Percentiles rank a stretch among this genome's conserved stretches.
These are phyloP conservation scores for Strongylocentrotus purpuratus DNA, from an alignment of 35 echinoderm and acorn worm genomes.

Conservation along the genomic window DNA sequence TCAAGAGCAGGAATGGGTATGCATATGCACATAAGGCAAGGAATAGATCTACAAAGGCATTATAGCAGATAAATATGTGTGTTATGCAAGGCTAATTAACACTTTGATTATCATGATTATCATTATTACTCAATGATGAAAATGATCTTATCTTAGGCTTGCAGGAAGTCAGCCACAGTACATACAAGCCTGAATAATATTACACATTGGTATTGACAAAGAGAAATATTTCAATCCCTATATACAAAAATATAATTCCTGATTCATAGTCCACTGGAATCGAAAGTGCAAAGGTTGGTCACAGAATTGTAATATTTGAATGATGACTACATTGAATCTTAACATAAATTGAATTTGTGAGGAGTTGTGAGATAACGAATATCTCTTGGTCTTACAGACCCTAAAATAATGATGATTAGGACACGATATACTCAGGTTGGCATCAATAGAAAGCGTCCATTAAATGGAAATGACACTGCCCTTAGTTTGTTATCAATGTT, in stretches of 20 bases:
- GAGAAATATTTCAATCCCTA: neutral
- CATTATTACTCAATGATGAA: too few species aligned
- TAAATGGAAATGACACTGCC: neutral
- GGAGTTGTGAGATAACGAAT: neutral
- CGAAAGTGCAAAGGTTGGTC: neutral
- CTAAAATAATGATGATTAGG: too few species aligned
- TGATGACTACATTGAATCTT: neutral
- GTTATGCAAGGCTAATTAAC: too few species aligned
- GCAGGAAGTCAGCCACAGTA: too few species aligned
- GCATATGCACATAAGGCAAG: too few species aligned
- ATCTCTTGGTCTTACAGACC: neutral
- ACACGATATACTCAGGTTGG: neutral
- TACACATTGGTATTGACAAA: too few species aligned
- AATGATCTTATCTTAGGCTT: too few species aligned
- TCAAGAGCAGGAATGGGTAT: too few species aligned
- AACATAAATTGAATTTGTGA: neutral
- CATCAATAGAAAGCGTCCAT: neutral
- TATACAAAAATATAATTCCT: neutral
- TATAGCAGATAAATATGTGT: too few species aligned
- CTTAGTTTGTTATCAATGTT: neutral
- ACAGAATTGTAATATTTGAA: neutral
- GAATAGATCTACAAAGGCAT: too few species aligned
- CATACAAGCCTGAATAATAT: too few species aligned
- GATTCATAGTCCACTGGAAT: neutral
- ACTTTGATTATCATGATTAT: too few species aligned